Percentiles rank a stretch among this genome's conserved stretches.
phyloP scores from a whole-genome alignment of 1,140 invertebrate species.

The Drosophila ananassae region DNA sequence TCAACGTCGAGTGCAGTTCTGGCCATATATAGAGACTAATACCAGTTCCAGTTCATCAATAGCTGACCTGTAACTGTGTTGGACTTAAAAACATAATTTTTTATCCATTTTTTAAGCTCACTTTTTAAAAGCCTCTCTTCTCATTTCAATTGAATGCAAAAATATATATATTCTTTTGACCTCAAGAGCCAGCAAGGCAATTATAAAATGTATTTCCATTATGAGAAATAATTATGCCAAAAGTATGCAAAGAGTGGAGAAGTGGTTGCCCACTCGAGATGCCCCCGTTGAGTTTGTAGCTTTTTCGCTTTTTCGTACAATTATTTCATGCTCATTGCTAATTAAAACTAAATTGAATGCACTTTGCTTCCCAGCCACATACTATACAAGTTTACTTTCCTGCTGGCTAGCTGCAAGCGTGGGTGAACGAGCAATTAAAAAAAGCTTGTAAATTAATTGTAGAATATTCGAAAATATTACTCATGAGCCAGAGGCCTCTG shows the following conservation, averaged over 20 bases:
- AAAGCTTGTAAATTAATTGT: not conserved
- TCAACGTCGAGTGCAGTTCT: slow-evolving; percentile 8
- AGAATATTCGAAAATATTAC: not conserved
- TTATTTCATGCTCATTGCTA: slow-evolving; percentile 79
- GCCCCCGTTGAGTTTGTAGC: slow-evolving; percentile 68
- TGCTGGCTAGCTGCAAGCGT: not conserved
- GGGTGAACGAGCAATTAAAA: not conserved
- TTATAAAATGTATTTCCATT: slow-evolving; percentile 74
- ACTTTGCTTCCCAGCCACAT: slow-evolving; percentile 9
- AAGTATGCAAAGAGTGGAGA: slow-evolving; percentile 32
- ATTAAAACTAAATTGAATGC: slow-evolving; percentile 82
- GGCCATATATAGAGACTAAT: slow-evolving; percentile 39
- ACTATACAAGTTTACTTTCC: slow-evolving; percentile 15
- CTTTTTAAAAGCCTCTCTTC: slow-evolving; percentile 10
- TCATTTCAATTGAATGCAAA: slow-evolving; percentile 53
- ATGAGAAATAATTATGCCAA: slow-evolving; percentile 74
- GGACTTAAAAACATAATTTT: too few relatives aligned
- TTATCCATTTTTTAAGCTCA: not conserved
- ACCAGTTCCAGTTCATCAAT: not conserved
- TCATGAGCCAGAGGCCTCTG: not conserved
- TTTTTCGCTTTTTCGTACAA: slow-evolving; percentile 52
- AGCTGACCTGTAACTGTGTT: not conserved
- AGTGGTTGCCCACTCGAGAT: slow-evolving; percentile 62
- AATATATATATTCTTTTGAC: slow-evolving; percentile 17
- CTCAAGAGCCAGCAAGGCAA: slow-evolving; percentile 52